Conservation (phyloP, 2,113 vertebrate genomes). For the Corvus moneduloides region DNA sequence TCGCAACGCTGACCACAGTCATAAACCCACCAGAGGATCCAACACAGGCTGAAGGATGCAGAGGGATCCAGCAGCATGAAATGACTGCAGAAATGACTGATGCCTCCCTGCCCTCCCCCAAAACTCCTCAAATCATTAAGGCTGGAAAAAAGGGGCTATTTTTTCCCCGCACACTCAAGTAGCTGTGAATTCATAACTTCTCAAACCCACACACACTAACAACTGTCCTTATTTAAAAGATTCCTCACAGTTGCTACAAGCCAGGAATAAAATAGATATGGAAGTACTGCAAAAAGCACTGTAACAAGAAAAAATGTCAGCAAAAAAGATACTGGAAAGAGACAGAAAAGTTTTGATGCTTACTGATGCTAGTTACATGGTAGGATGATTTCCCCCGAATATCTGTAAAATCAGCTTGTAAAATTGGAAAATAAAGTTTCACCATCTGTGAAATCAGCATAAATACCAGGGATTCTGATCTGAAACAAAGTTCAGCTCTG, state of each 20-base stretch:
- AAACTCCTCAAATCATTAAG: background rate
- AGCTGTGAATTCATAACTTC: background rate
- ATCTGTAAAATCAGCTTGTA: background rate
- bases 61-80: background rate
- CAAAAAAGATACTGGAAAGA: background rate
- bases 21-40: background rate
- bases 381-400: background rate
- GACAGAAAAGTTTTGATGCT: background rate
- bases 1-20: background rate
- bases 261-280: background rate
- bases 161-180: background rate
- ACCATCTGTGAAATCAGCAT: background rate
- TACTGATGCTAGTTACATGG: background rate
- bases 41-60: rapidly evolving
- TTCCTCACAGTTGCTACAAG: background rate
- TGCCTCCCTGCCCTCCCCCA: background rate
- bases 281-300: background rate
- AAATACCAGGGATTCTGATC: background rate
- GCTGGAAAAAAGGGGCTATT: background rate
- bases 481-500: background rate
- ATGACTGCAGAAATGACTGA: background rate
- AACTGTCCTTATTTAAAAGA: background rate
- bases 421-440: background rate
- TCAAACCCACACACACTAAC: background rate
- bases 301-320: background rate